Evolutionary conservation across 37 sponge, comb jelly and placozoan genomes (phyloP), one percentile per base, ranked within the genome.

Genomic region (Beroe ovata): DNA sequence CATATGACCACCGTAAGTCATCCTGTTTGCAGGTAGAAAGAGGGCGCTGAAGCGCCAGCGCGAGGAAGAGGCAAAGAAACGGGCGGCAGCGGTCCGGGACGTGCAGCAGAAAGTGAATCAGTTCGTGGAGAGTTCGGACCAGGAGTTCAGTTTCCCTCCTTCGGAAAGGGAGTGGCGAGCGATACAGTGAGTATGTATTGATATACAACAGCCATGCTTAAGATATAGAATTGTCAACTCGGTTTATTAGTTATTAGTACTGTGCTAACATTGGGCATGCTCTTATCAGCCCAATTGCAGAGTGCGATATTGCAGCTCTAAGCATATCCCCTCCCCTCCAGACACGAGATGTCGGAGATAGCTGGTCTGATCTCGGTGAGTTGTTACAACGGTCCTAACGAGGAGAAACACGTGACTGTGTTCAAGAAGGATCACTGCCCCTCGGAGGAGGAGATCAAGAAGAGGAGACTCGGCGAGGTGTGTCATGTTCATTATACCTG

Each of bases 301-400:
- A n/a, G n/a, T n/a, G n/a, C n/a, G n/a, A n/a, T n/a, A n/a, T n/a
- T n/a, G n/a, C n/a, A n/a, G n/a, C n/a, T n/a, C n/a, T n/a, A n/a
- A n/a, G n/a, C n/a, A n/a, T n/a, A n/a, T n/a, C n/a, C n/a, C n/a
- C n/a, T 25, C 84, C 47, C 21, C 38, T 4, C 28, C 84, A 77
- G 84, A 26, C 84, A 77, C 54, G 84, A 77, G 28, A 42, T 77
- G n/a, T 42, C 84, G 6, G 84, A 77, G 84, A 77, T 42, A 42
- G 84, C 84, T n/a, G 84, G 84, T 42, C 11, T 77, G 16, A 77
- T 77, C 21, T 77, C 84, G 1, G 54, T 77, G 54, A 77, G 84
- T 77, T 77, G 84, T 40, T 77, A 77, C 54, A 77, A 77, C 84
- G 84, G 84, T 77, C 54, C 26, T 2, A 40, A 2, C 54, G 23